Base-by-base conservation (phyloP, 2,113 vertebrate genomes). In the Rattus norvegicus region DNA sequence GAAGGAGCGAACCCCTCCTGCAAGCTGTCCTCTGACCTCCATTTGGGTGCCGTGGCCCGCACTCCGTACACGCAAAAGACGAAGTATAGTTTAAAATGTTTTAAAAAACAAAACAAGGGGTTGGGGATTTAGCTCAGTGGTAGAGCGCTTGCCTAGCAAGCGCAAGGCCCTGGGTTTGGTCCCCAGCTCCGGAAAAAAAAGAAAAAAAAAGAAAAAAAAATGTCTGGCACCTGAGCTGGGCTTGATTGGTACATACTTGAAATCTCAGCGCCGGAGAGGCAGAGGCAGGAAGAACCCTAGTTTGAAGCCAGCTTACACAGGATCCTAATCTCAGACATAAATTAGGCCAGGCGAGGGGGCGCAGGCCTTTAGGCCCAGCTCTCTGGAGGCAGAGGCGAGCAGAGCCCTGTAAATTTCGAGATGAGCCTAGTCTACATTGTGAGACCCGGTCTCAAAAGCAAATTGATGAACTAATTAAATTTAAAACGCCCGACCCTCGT, bases 11-110 rank as follows among this genome's bases (percentile, higher is more conserved):
- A 36, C 17, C 0, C 22, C 19, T 13, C 79, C 36, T 56, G 52
- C 10, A 56, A 43, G 22, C 26, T 26, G n/a, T 39, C 56, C n/a
- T 84, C 56, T 43, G 56, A 84, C 12, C 56, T 8, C n/a, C 22
- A 9, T 36, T 28, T 61, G 56, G 26, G n/a, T 1, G 0, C 22
- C 1, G 2, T n/a, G 33, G 33, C 33, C 33, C 33, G 33, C 72
- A 75, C 22, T 47, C 24, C 13, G 2, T 52, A 30, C 13, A 30
- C 43, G 30, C 13, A 77, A 30, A 77, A 77, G 26, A 49, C 17
- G 26, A 49, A 77, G 26, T 52, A 8, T 33, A 17, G 26, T 13
- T 77, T 49, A 28, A 77, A 49, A 77, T 30, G 26, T 49, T 49
- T 49, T 49, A 76, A 76, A 75, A 75, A 43, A 43, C 39, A 75